Percentiles rank a stretch among this genome's conserved stretches.
Evolutionary conservation across 2,113 vertebrate species (phyloP).

Genomic region (Aramus guarauna): DNA sequence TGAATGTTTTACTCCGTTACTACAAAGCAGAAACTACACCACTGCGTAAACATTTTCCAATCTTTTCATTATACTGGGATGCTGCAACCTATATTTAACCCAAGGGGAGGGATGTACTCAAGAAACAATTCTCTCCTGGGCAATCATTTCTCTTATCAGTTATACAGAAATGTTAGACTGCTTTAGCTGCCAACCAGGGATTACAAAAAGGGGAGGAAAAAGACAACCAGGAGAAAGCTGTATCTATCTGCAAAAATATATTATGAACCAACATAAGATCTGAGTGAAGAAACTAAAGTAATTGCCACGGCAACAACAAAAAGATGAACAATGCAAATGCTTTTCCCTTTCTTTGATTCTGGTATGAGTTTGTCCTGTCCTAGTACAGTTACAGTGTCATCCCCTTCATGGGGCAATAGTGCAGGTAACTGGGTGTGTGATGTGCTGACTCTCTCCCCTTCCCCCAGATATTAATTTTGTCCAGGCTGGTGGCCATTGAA

Average conservation of each 20-base stretch:
- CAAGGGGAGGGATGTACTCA: constrained; percentile 37
- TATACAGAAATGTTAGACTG: background rate
- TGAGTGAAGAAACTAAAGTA: background rate
- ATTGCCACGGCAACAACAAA: background rate
- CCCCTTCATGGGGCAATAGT: background rate
- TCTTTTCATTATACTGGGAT: constrained; percentile 32
- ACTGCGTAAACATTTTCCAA: background rate
- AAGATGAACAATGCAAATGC: background rate
- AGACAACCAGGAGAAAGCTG: background rate
- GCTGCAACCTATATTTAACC: constrained; percentile 43
- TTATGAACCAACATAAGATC: background rate
- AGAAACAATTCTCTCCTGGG: constrained; percentile 47
- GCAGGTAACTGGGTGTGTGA: background rate
- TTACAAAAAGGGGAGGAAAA: background rate
- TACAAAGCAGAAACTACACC: constrained; percentile 26
- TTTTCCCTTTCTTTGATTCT: background rate
- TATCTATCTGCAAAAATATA: background rate
- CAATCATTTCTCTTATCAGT: constrained; percentile 9
- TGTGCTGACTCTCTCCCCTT: background rate
- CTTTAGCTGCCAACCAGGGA: constrained; percentile 14
- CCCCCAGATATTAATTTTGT: background rate
- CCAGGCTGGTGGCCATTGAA: background rate
- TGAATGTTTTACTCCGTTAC: constrained; percentile 18
- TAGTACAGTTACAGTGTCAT: background rate
- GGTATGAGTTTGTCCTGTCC: background rate